Percentiles rank a stretch among this genome's conserved stretches.
Evolutionary conservation across 2,797 vertebrate genomes (phyloP).

Genomic region (Sebastiscus albofasciatus): DNA sequence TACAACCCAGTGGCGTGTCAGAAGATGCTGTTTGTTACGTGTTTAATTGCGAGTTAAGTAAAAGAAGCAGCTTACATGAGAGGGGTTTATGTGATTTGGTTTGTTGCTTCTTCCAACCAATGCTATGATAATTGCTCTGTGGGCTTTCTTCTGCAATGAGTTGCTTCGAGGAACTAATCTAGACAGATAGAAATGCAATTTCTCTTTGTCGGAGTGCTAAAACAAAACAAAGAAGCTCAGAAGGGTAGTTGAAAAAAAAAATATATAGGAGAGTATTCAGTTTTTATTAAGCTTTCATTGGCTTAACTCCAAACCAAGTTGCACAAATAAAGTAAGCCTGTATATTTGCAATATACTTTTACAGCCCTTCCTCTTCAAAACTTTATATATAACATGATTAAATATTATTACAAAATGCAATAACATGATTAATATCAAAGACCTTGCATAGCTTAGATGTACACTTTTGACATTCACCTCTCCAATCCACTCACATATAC

Average conservation of each 20-base stretch:
- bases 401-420: not conserved
- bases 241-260: not conserved
- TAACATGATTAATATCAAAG: not conserved
- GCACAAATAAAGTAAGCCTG: not conserved
- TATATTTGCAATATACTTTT: not conserved
- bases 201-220: not conserved
- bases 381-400: too few species aligned
- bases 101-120: not conserved
- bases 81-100: not conserved
- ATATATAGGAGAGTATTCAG: not conserved
- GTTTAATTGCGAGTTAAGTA: not conserved
- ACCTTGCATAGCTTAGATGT: not conserved
- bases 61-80: not conserved
- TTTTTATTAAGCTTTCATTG: not conserved
- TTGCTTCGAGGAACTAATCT: not conserved
- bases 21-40: not conserved
- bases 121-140: not conserved
- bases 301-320: not conserved
- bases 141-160: not conserved
- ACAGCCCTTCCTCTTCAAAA: not conserved
- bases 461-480: not conserved
- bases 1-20: not conserved
- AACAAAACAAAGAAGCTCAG: not conserved
- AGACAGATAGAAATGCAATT: not conserved
- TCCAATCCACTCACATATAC: not conserved